Evolutionary conservation across 2,113 vertebrate genomes (phyloP).

Genomic region (Psephotus haematonotus): DNA sequence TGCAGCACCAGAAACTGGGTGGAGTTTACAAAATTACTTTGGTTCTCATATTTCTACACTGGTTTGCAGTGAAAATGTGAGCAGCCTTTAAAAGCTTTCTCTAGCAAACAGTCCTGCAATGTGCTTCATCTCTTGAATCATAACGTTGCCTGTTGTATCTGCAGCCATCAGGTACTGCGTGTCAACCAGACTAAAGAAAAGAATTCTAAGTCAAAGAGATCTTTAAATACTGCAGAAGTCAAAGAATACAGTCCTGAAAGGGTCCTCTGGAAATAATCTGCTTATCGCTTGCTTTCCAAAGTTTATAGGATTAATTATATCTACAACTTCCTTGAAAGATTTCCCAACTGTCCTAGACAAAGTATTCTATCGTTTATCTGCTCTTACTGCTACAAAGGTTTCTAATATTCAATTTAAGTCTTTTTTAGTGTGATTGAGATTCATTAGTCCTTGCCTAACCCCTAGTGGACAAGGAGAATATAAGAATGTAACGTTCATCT

Average conservation of each 20-base stretch:
- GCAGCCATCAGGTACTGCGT: background rate
- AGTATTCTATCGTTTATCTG: background rate
- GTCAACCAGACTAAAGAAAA: background rate
- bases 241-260: background rate
- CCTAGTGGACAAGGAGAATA: background rate
- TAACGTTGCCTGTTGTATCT: background rate
- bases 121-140: background rate
- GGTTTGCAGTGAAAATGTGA: background rate
- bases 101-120: background rate
- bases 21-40: background rate
- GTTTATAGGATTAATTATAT: background rate
- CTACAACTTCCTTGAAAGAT: background rate
- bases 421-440: background rate
- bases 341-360: background rate
- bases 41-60: background rate
- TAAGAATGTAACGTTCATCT: background rate
- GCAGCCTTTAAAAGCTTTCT: background rate
- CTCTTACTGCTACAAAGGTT: background rate
- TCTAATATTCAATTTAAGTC: background rate
- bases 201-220: background rate
- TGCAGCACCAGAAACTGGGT: background rate
- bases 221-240: background rate
- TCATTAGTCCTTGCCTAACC: background rate
- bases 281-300: background rate
- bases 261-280: background rate